Evolutionary conservation across 2,113 vertebrate species (phyloP).

Genomic region (Hemibagrus wyckioides): DNA sequence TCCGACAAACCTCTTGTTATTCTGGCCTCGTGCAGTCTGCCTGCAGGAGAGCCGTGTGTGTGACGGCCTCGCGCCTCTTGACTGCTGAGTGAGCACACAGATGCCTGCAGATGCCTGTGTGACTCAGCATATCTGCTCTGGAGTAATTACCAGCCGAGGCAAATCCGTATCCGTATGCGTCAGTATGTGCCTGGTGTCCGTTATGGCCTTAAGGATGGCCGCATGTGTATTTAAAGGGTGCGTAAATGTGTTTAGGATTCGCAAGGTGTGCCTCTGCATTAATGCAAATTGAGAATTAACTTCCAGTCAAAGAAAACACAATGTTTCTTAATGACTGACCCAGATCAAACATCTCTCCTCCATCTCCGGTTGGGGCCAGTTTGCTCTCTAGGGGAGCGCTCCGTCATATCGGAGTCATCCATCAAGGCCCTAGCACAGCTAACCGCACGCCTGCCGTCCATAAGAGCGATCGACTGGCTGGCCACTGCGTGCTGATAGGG

Average conservation of each 20-base stretch:
- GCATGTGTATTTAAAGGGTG: not conserved
- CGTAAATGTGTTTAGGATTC: not conserved
- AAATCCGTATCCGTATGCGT: not conserved
- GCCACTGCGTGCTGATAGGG: constrained; percentile 28
- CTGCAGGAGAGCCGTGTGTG: constrained; percentile 37
- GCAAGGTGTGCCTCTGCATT: not conserved
- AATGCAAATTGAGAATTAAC: not conserved
- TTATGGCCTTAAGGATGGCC: not conserved
- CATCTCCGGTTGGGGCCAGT: constrained; percentile 41
- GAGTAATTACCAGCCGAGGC: constrained; percentile 17
- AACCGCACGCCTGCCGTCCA: constrained; percentile 13
- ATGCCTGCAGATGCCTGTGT: constrained; percentile 35
- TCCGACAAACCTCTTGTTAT: constrained; percentile 37
- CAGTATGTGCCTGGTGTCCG: too few species aligned
- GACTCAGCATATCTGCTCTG: constrained; percentile 27
- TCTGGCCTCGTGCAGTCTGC: constrained; percentile 40
- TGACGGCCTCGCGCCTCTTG: constrained; percentile 15
- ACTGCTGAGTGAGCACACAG: constrained; percentile 29
- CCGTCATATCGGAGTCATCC: constrained; percentile 59
- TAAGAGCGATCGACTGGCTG: constrained; percentile 56
- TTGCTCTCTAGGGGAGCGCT: constrained; percentile 51
- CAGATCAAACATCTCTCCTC: constrained; percentile 20
- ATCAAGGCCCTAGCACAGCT: constrained; percentile 55
- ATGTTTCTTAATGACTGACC: constrained; percentile 21
- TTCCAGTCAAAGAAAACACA: not conserved